Conservation (phyloP, 2,113 vertebrate genomes). For the Myrmecophaga tridactyla region DNA sequence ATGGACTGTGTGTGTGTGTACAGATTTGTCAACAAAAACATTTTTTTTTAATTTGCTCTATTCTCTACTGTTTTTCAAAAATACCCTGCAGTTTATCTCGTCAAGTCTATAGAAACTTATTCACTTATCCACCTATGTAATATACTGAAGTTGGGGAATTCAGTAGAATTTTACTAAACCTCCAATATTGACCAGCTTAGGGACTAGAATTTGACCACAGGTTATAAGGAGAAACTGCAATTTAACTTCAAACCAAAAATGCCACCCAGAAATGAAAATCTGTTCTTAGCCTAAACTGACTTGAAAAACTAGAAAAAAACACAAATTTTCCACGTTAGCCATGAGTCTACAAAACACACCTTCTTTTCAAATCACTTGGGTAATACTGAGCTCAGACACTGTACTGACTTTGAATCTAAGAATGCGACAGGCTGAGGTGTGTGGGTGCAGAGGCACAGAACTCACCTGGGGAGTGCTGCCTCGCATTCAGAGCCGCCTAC, state of each 20-base stretch:
- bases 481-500: neutral
- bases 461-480: too few species aligned
- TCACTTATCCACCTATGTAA: neutral
- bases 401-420: neutral
- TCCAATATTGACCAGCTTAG: neutral
- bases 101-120: neutral
- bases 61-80: neutral
- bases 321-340: neutral
- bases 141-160: neutral
- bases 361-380: neutral
- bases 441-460: neutral
- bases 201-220: neutral
- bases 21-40: too few species aligned
- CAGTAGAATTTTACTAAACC: neutral
- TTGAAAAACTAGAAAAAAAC: neutral
- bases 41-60: too few species aligned
- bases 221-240: neutral
- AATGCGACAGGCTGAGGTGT: neutral
- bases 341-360: neutral
- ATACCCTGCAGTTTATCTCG: neutral
- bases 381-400: neutral
- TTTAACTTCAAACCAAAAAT: neutral
- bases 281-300: neutral
- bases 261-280: neutral
- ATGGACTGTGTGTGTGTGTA: too few species aligned